Percentiles rank a stretch among this genome's conserved stretches.
Conservation (phyloP, 2,888 invertebrate genomes). For the Allygus modestus region DNA sequence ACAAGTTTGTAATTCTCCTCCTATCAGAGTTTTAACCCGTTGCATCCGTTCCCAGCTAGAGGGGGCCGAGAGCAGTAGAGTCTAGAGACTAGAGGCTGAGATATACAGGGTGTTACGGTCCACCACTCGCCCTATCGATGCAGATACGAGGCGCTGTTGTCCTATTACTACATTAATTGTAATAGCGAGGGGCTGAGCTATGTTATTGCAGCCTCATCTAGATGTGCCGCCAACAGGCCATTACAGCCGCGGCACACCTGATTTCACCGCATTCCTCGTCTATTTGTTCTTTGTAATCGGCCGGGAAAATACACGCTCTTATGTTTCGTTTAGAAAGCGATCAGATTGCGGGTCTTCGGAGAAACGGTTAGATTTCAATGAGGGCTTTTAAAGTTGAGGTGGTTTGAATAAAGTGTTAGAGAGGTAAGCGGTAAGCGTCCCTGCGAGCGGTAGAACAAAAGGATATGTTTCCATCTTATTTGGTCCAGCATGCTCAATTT, state of each 20-base stretch:
- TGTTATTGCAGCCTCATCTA: constrained; percentile 43
- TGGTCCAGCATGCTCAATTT: too few species aligned
- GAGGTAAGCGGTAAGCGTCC: neutral
- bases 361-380: neutral
- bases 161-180: constrained; percentile 43
- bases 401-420: neutral
- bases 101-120: constrained; percentile 28
- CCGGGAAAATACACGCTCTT: constrained; percentile 24
- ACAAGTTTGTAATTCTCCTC: too few species aligned
- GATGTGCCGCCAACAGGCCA: constrained; percentile 9
- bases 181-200: constrained; percentile 6
- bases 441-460: neutral
- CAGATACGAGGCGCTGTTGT: constrained; percentile 13
- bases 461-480: too few species aligned
- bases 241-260: neutral
- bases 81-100: neutral
- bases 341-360: constrained; percentile 1
- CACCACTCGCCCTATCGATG: constrained; percentile 26
- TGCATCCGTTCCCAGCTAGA: too few species aligned
- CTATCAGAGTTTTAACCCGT: too few species aligned
- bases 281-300: constrained; percentile 41
- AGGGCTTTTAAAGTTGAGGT: neutral
- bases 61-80: too few species aligned
- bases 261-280: constrained; percentile 25
- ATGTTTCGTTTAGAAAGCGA: constrained; percentile 14